A percentile compares a stretch with the other conserved stretches of the same genome.
phyloP scores from a whole-genome alignment of 2,888 invertebrate genomes.

The Drosophila villosipedis region DNA sequence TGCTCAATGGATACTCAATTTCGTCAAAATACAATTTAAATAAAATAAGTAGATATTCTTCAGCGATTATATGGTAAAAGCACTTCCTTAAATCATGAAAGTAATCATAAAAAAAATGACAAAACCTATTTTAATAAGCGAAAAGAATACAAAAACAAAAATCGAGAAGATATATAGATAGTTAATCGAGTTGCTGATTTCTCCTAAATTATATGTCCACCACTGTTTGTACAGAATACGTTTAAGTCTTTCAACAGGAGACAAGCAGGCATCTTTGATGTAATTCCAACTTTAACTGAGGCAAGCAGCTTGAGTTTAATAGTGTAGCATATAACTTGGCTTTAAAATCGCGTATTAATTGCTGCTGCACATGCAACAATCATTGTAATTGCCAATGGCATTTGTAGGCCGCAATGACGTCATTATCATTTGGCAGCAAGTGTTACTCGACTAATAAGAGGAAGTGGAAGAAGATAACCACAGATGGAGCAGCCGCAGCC shows the following conservation, averaged over 20 bases:
- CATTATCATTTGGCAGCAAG: slow-evolving; percentile 68
- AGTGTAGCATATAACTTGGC: slow-evolving; percentile 10
- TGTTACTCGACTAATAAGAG: slow-evolving; percentile 57
- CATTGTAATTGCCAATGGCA: slow-evolving; percentile 34
- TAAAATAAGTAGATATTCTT: neutral
- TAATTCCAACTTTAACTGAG: neutral
- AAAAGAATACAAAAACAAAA: neutral
- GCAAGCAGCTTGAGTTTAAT: slow-evolving; percentile 16
- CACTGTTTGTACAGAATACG: no score
- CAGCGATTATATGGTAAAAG: neutral
- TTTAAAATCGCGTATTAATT: slow-evolving; percentile 38
- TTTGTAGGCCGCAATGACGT: slow-evolving; percentile 68
- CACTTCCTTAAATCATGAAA: neutral
- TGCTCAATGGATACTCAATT: neutral
- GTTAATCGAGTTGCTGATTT: neutral
- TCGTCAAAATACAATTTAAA: neutral
- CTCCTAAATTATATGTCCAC: no score
- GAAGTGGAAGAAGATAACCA: slow-evolving; percentile 34
- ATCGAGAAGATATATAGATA: neutral
- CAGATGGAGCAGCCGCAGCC: slow-evolving; percentile 11
- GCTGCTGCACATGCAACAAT: slow-evolving; percentile 44
- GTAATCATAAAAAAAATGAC: neutral
- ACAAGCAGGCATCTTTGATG: no score
- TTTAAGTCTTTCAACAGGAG: no score
- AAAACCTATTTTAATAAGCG: neutral